These are phyloP conservation scores for Quadroppia sp. DNA, from an alignment of 2,888 invertebrate species.

Conservation along the genomic window DNA sequence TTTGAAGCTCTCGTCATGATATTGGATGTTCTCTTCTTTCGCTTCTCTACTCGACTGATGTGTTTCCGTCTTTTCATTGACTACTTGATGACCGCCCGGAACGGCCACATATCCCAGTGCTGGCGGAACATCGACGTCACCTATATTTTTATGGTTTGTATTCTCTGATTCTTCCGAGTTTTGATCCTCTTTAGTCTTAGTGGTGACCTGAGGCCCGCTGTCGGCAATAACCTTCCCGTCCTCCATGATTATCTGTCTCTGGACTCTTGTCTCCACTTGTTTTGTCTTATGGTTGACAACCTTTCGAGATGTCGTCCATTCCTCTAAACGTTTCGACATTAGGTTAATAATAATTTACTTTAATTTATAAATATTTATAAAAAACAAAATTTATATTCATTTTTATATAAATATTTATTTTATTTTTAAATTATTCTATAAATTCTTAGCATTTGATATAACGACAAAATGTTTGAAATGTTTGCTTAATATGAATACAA, in stretches of 20 bases:
- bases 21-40: slow-evolving; percentile 47
- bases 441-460: neutral
- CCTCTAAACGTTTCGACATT: slow-evolving; percentile 44
- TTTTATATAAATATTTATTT: no score
- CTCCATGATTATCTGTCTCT: slow-evolving; percentile 79
- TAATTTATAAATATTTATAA: no score
- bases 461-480: neutral
- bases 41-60: slow-evolving; percentile 46
- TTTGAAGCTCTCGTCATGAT: slow-evolving; percentile 47
- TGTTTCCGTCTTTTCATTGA: slow-evolving; percentile 48
- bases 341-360: neutral
- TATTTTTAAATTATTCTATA: neutral
- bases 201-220: slow-evolving; percentile 82
- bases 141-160: slow-evolving; percentile 54
- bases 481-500: neutral
- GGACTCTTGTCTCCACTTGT: slow-evolving; percentile 76
- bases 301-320: slow-evolving; percentile 49
- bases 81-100: slow-evolving; percentile 46
- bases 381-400: no score
- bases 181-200: slow-evolving; percentile 83
- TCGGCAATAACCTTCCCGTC: slow-evolving; percentile 85
- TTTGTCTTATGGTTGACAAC: slow-evolving; percentile 48
- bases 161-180: slow-evolving; percentile 83
- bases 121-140: slow-evolving; percentile 36
- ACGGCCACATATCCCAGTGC: slow-evolving; percentile 43